Percentiles rank a stretch among this genome's conserved stretches.
Evolutionary conservation across 2,888 invertebrate species (phyloP).

Genomic region (Folsomia candida): DNA sequence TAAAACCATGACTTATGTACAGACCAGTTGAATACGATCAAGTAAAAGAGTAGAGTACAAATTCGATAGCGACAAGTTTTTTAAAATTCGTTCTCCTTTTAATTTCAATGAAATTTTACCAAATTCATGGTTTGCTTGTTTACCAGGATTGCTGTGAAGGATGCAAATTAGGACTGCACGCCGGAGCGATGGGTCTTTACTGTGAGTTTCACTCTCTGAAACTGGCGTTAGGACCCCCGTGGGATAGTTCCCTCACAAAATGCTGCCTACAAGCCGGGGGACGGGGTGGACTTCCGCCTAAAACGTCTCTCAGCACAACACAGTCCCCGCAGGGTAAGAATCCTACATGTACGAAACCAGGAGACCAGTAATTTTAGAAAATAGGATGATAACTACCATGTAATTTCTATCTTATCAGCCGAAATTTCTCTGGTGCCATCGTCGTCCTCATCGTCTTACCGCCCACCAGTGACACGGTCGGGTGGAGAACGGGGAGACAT

Average conservation of each 20-base stretch:
- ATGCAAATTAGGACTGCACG: slow-evolving; percentile 64
- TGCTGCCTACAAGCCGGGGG: slow-evolving; percentile 61
- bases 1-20: too few species aligned
- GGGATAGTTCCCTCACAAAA: slow-evolving; percentile 63
- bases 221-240: slow-evolving; percentile 58
- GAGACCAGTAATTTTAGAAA: not conserved
- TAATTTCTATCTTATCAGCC: slow-evolving; percentile 6
- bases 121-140: slow-evolving; percentile 9
- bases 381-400: not conserved
- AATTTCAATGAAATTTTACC: not conserved
- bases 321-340: not conserved
- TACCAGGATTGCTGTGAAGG: slow-evolving; percentile 63
- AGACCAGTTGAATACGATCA: too few species aligned
- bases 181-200: slow-evolving; percentile 60
- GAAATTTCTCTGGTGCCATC: too few species aligned
- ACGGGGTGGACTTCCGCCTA: slow-evolving; percentile 25
- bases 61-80: slow-evolving; percentile 3
- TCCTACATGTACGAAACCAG: too few species aligned
- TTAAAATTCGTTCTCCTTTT: slow-evolving; percentile 11
- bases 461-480: slow-evolving; percentile 9
- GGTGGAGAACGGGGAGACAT: slow-evolving; percentile 55
- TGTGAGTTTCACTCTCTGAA: slow-evolving; percentile 61
- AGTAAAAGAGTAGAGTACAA: too few species aligned
- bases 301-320: too few species aligned
- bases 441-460: slow-evolving; percentile 4